Percentiles rank a stretch among this genome's conserved stretches.
phyloP scores from a whole-genome alignment of 2,888 invertebrate species.

The Nebria salina region DNA sequence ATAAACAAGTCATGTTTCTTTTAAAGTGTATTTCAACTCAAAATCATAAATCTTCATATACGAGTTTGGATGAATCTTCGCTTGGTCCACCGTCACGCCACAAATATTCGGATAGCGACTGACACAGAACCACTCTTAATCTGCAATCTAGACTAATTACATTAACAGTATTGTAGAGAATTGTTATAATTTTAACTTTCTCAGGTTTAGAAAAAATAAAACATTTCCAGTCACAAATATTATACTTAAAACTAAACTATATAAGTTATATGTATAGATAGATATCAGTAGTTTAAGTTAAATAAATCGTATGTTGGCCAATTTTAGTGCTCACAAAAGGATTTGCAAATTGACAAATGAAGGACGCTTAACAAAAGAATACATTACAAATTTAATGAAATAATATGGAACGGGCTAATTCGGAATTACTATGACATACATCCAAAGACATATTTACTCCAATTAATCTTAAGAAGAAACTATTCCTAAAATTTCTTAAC shows the following conservation, averaged over 20 bases:
- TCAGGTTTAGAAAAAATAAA: slow-evolving; percentile 33
- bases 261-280: slow-evolving; percentile 15
- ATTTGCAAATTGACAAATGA: slow-evolving; percentile 33
- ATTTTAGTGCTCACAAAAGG: slow-evolving; percentile 36
- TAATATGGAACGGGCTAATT: background rate
- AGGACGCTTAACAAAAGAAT: slow-evolving; percentile 36
- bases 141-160: slow-evolving; percentile 18
- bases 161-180: slow-evolving; percentile 17
- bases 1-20: slow-evolving; percentile 11
- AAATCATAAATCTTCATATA: slow-evolving; percentile 36
- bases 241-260: slow-evolving; percentile 11
- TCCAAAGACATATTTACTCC: background rate
- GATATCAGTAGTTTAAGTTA: slow-evolving; percentile 19
- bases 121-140: slow-evolving; percentile 14
- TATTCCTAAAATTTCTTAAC: slow-evolving; percentile 7
- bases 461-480: background rate
- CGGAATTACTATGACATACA: background rate
- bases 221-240: slow-evolving; percentile 33
- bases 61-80: slow-evolving; percentile 34
- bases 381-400: background rate
- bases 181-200: slow-evolving; percentile 32
- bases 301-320: slow-evolving; percentile 18
- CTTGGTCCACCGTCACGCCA: slow-evolving; percentile 26
- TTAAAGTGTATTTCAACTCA: slow-evolving; percentile 24
- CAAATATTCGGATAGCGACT: slow-evolving; percentile 39